Evolutionary conservation across 2,888 invertebrate genomes (phyloP), one percentile per base, ranked within the genome.

Genomic region (Patella ulyssiponensis): DNA sequence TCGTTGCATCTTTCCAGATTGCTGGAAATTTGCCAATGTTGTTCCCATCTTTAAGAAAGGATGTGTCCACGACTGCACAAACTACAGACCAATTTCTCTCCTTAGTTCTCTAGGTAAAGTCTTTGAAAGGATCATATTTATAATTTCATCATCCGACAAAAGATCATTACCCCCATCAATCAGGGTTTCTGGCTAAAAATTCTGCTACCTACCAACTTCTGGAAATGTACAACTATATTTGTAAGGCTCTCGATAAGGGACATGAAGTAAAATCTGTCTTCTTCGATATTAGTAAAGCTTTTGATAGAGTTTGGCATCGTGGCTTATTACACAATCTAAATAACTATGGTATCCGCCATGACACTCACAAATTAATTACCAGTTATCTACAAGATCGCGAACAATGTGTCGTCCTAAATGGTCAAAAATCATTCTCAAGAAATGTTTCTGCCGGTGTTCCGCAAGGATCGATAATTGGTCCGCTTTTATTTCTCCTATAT

Each of bases 201-300:
- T 54, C 73, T 2, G 33, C 73, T 12, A 44, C 58, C 11, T 54
- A n/a, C n/a, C 73, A 73, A 17, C 73, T 73, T 3, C 12, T 54
- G 17, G 17, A n/a, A 17, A 52, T 73, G 3, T 73, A 52, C 33
- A 58, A 73, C 14, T 33, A 73, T 56, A 51, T 73, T 56, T 54
- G 56, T 14, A 73, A 54, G 58, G 27, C 2, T 54, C 73, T 23
- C 11, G 56, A 3, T 58, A 73, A n/a, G 56, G 17, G 12, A 54
- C 33, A 33, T 4, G 33, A 33, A 33, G 33, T 33, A 33, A 33
- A 33, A 33, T 33, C 33, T 33, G 33, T 33, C 58, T 54, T 73
- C 51, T 71, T 71, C 53, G 71, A 71, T 15, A 33, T 71, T n/a
- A 52, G 51, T 14, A 71, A 71, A 15, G 71, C 56, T 54, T 73